Evolutionary conservation across 2,113 vertebrate genomes (phyloP), one percentile per base, ranked within the genome.

Genomic region (Microtus pennsylvanicus): DNA sequence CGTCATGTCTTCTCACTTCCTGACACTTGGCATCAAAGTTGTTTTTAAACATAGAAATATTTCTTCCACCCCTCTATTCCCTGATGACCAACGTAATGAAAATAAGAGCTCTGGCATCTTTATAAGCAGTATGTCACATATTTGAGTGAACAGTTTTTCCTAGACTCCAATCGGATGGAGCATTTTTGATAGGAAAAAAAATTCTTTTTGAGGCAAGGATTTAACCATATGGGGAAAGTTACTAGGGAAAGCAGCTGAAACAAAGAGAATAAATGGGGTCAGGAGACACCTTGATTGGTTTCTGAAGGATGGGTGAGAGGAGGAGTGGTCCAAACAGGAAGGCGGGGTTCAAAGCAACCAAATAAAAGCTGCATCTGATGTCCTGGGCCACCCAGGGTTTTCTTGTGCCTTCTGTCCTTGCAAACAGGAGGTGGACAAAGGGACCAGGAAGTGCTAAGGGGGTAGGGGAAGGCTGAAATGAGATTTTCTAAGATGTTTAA

Each of bases 221-320:
- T 50, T 85, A 96, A 97, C 95, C 97, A 98, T 98, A 97, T 98
- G 97, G 97, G 97, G 97, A 92, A 93, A 75, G 91, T 98, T 98
- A 98, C 50, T 69, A 58, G 58, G 90, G 65, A 97, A 98, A 97
- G 58, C 38, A 26, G 91, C 7, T 86, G 89, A 98, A 97, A 94
- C 21, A 96, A 98, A 97, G 42, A 82, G 28, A 85, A 97, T 92
- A 97, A 97, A 97, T 97, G 38, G 97, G 50, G 89, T 88, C 50
- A 58, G 93, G 42, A 98, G 89, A 98, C 75, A 97, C 93, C 72
- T 86, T 96, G 24, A 42, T 96, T 85, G 92, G 95, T 97, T 96
- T 95, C 93, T 69, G 45, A 90, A 95, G 89, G 88, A 94, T 67
- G 67, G 55, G 90, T 70, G 81, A 94, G 75, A 67, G 77, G 72